Evolutionary conservation across 2,797 vertebrate genomes (phyloP), one percentile per base, ranked within the genome.

Genomic region (Acanthurus leucopareius): DNA sequence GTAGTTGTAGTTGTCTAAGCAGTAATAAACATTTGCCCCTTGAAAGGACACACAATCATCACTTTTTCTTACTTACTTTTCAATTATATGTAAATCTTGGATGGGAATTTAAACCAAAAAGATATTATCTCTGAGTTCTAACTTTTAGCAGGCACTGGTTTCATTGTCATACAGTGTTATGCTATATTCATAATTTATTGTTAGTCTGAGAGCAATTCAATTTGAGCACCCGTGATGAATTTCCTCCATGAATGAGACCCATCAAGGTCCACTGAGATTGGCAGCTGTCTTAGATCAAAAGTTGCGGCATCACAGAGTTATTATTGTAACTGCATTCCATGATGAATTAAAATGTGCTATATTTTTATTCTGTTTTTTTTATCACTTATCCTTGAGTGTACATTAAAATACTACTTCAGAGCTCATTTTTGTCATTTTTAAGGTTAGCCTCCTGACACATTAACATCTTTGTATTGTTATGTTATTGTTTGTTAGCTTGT

Each of bases 131-230:
- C 45, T 47, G 77, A 28, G 44, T 73, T 79, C 44, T 60, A 63
- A 83, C 86, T 83, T 86, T 44, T 79, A 84, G 84, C 78, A 80
- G 51, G 20, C 63, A 44, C 69, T 79, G 63, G 72, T 83, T 61
- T 58, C 19, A 77, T 61, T 75, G 63, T 83, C 62, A 65, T 22
- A 3, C 40, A 19, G 38, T 17, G 56, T 73, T 78, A 56, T 40
- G 47, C 47, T 47, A 19, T 35, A 64, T 65, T 71, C 32, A 51
- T 75, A 78, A 75, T 77, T 80, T 70, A 75, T 42, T 35, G 45
- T 40, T 74, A 73, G 47, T 48, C 38, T 13, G 19, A 40, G 10
- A 75, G 69, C 65, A 5, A 77, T 87, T 89, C 80, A 44, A 84
- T 86, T 77, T 81, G 51, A 87, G 80, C 77, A 47, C 25, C 53